Base-by-base conservation (phyloP, 2,797 vertebrate genomes). In the Florisuga fusca region DNA sequence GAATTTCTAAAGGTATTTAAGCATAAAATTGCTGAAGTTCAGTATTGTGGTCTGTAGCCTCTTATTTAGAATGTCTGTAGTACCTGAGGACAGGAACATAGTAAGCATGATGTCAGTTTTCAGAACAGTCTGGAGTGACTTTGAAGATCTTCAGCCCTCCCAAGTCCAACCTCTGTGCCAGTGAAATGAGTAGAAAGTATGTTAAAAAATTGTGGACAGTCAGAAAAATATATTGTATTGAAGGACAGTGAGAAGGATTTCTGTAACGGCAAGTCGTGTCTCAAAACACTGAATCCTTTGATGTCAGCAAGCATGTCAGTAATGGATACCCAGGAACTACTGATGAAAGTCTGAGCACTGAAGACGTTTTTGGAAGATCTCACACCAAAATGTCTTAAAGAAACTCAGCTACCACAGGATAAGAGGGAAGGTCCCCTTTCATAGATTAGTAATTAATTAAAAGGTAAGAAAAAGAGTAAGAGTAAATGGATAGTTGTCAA, bases 311-410 rank as follows among this genome's bases (percentile, higher is more conserved):
- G 80, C 27, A 33, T 75, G 33, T 68, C 71, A 79, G 51, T 83
- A 83, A 80, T 69, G 53, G 59, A 41, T 73, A 59, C 68, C 59
- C 89, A 66, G 38, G 55, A 79, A 46, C 84, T 93, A 5, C 14
- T 80, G 64, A 27, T 80, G 61, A 16, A 93, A 89, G n/a, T 90
- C 77, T 59, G 69, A 81, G 45, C 36, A 33, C 0, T 63, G 57
- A 94, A 91, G 64, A 86, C 12, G 25, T 64, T 83, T 87, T 62
- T 46, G 50, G 82, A 92, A 93, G 13, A n/a, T 84, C 10, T 94
- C 19, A 26, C 53, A 74, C 36, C 82, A 83, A 85, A 74, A 57
- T 74, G 21, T 77, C 57, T 80, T 87, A 41, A 87, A 91, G 68
- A 83, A 77, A 59, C 38, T 69, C 58, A 62, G 55, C n/a, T 94